Evolutionary conservation across 2,888 invertebrate genomes (phyloP).

Genomic region (Abrostola tripartita): DNA sequence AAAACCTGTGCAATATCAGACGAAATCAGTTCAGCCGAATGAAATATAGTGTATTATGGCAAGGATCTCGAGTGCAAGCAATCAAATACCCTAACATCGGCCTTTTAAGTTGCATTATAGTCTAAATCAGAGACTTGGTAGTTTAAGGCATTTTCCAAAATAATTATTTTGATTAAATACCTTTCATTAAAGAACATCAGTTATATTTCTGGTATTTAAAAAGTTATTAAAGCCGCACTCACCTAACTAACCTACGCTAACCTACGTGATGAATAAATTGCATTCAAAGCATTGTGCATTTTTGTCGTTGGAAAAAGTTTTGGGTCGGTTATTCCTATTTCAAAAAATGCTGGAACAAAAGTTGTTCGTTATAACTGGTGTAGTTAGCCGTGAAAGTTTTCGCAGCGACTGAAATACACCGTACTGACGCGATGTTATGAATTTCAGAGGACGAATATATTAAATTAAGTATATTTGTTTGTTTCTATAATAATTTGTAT

Average conservation of each 20-base stretch:
- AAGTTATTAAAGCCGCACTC: too few relatives aligned
- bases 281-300: neutral
- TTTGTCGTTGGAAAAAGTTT: neutral
- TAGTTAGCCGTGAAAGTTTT: neutral
- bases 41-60: too few relatives aligned
- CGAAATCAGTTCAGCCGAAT: too few relatives aligned
- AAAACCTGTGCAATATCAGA: too few relatives aligned
- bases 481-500: slow-evolving; percentile 1
- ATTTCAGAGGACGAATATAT: slow-evolving; percentile 5
- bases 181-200: too few relatives aligned
- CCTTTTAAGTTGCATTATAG: too few relatives aligned
- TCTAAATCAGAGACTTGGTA: too few relatives aligned
- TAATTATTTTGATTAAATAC: too few relatives aligned
- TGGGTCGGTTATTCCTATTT: neutral
- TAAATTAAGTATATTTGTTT: slow-evolving; percentile 13
- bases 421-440: neutral
- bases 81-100: too few relatives aligned
- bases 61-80: too few relatives aligned
- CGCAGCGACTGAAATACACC: neutral
- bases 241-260: neutral
- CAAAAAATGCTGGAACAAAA: slow-evolving; percentile 1
- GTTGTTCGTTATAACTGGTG: slow-evolving; percentile 2
- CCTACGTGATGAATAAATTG: neutral
- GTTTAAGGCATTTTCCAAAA: too few relatives aligned
- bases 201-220: too few relatives aligned